Percentiles rank a stretch among this genome's conserved stretches.
These are phyloP conservation scores for Thyatira batis DNA, from an alignment of 2,888 invertebrate genomes.

Conservation along the genomic window DNA sequence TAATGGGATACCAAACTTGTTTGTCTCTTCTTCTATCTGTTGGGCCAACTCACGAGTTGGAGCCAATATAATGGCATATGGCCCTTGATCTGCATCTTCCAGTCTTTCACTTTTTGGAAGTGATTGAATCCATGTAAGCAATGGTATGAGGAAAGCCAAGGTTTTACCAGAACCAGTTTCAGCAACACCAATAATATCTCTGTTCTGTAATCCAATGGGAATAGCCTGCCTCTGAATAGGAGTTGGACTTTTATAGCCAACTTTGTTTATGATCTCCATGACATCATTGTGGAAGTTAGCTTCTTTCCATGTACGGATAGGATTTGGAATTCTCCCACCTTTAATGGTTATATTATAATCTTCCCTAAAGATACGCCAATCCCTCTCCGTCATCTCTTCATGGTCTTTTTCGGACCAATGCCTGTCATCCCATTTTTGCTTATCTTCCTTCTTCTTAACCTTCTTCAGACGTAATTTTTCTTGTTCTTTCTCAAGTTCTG, in stretches of 20 bases:
- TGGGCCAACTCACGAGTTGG: constrained; percentile 99
- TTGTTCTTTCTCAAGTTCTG: constrained; percentile 98
- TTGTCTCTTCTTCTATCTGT: constrained; percentile 99
- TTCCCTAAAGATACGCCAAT: constrained; percentile 99
- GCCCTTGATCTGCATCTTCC: constrained; percentile 96
- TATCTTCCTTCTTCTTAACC: constrained; percentile 97
- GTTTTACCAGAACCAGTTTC: constrained; percentile 99
- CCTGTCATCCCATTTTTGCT: constrained; percentile 99
- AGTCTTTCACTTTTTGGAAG: constrained; percentile 96
- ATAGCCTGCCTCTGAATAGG: constrained; percentile 99
- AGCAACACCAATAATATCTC: constrained; percentile 99
- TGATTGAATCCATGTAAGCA: constrained; percentile 98
- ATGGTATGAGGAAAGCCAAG: constrained; percentile 97
- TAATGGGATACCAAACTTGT: constrained; percentile 96
- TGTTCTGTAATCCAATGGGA: constrained; percentile 96
- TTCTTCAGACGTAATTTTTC: constrained; percentile 96
- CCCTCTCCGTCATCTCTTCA: constrained; percentile 98
- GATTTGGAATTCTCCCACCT: constrained; percentile 98
- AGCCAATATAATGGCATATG: constrained; percentile 99
- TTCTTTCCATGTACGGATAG: constrained; percentile 97
- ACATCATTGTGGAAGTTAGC: constrained; percentile 94
- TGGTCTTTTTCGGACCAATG: constrained; percentile 98
- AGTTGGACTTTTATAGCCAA: constrained; percentile 98
- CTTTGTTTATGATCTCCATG: constrained; percentile 95
- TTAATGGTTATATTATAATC: constrained; percentile 99